Evolutionary conservation across 2,797 vertebrate genomes (phyloP).

Genomic region (Yasuhikotakia modesta): DNA sequence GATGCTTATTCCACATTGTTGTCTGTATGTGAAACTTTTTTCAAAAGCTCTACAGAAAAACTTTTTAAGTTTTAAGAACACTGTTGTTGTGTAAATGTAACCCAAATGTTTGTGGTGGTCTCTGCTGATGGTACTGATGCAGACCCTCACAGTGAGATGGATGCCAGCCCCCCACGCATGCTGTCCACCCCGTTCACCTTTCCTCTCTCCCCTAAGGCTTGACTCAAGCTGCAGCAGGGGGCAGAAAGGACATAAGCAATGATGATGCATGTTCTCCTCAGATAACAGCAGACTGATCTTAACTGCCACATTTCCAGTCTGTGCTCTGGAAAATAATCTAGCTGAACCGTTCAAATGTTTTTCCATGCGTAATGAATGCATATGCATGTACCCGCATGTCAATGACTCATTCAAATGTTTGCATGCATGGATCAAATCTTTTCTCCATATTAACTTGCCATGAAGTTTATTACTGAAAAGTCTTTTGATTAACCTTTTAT

Average conservation of each 20-base stretch:
- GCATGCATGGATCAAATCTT: neutral
- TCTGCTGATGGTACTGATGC: neutral
- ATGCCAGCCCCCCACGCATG: slow-evolving; percentile 11
- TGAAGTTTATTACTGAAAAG: neutral
- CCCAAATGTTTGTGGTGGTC: neutral
- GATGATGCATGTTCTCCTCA: slow-evolving; percentile 10
- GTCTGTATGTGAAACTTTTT: no score
- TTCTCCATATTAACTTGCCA: neutral
- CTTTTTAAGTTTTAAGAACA: no score
- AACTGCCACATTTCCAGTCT: slow-evolving; percentile 18
- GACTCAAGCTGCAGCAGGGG: slow-evolving; percentile 26
- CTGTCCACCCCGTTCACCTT: slow-evolving; percentile 11
- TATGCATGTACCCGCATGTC: neutral
- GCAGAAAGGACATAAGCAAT: slow-evolving; percentile 23
- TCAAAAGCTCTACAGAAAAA: no score
- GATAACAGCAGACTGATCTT: slow-evolving; percentile 13
- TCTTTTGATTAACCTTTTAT: neutral
- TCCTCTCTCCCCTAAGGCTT: slow-evolving; percentile 23
- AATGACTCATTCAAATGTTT: neutral
- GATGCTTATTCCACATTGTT: no score
- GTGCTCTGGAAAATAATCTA: neutral
- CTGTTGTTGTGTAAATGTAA: no score
- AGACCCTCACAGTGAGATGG: slow-evolving; percentile 6
- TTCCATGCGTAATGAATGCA: neutral
- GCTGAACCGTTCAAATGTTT: neutral